These are phyloP conservation scores for Pomacea canaliculata DNA, from an alignment of 2,888 invertebrate genomes.

Conservation along the genomic window DNA sequence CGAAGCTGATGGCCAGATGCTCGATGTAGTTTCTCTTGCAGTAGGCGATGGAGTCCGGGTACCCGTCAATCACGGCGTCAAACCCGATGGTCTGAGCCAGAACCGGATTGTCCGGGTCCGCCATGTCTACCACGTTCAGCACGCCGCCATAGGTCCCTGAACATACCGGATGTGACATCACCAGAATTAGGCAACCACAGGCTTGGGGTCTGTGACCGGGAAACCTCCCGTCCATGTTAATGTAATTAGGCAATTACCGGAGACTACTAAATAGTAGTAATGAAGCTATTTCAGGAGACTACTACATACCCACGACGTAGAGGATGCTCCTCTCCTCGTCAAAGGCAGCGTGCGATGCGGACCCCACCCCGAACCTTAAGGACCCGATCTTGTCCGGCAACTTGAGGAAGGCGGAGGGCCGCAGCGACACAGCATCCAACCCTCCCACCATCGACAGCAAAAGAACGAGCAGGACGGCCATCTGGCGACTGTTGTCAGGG, in stretches of 20 bases:
- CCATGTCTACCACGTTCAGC: slow-evolving; percentile 17
- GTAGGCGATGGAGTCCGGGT: not conserved
- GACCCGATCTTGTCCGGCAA: not conserved
- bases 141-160: slow-evolving; percentile 3
- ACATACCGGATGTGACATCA: too few relatives aligned
- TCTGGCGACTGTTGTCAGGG: too few relatives aligned
- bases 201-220: too few relatives aligned
- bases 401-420: slow-evolving; percentile 22
- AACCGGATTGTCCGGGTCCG: slow-evolving; percentile 11
- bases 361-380: slow-evolving; percentile 2
- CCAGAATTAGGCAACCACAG: too few relatives aligned
- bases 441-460: not conserved
- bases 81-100: slow-evolving; percentile 9
- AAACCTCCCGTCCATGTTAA: too few relatives aligned
- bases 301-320: slow-evolving; percentile 20
- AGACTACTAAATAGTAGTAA: too few relatives aligned
- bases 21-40: not conserved
- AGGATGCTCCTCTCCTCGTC: slow-evolving; percentile 13
- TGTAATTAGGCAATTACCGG: too few relatives aligned
- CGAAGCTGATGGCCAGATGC: not conserved
- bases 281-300: not conserved
- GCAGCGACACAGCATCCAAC: not conserved
- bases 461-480: not conserved
- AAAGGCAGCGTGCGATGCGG: slow-evolving; percentile 20
- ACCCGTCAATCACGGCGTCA: not conserved